phyloP scores from a whole-genome alignment of 2,113 vertebrate species.

The Bothrops jararaca region DNA sequence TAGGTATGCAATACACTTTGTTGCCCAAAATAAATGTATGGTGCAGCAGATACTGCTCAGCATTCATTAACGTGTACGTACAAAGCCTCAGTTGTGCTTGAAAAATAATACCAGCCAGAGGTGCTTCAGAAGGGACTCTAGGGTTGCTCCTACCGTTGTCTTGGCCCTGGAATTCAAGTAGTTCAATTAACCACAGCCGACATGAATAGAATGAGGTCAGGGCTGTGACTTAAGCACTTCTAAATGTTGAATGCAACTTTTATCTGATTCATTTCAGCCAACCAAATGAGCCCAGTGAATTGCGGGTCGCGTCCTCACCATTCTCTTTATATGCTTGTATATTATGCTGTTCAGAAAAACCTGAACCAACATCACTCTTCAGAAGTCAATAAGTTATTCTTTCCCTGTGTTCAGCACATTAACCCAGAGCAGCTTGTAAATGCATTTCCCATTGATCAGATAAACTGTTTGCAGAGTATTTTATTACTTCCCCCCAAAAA shows the following conservation, averaged over 20 bases:
- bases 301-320: background rate
- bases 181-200: background rate
- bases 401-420: conserved; percentile 83
- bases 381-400: conserved; percentile 79
- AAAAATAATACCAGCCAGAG: background rate
- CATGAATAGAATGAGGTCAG: background rate
- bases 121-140: background rate
- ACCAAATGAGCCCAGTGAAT: conserved; percentile 6
- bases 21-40: background rate
- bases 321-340: conserved; percentile 20
- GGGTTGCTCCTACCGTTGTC: background rate
- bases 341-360: conserved; percentile 37
- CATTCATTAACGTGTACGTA: background rate
- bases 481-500: conserved; percentile 62
- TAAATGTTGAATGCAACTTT: background rate
- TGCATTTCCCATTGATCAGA: conserved; percentile 85
- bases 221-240: background rate
- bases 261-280: conserved; percentile 2
- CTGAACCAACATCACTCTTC: conserved; percentile 58
- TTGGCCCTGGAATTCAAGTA: background rate
- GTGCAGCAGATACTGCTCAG: background rate
- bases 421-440: conserved; percentile 78
- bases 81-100: background rate
- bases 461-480: conserved; percentile 81
- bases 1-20: background rate